phyloP scores from a whole-genome alignment of 2,113 vertebrate genomes.

The Noturus placidus region DNA sequence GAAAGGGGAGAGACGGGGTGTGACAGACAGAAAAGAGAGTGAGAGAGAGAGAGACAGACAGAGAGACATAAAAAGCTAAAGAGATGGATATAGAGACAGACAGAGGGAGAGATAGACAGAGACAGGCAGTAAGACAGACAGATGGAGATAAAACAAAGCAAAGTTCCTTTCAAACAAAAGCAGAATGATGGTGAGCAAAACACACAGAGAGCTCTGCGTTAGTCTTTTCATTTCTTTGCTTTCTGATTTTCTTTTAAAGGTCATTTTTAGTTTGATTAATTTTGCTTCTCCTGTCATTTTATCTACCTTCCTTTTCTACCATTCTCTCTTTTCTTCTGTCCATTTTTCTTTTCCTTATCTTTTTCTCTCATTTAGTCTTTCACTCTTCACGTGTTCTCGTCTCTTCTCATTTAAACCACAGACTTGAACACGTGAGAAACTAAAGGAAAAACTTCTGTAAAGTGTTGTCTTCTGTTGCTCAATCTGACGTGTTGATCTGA shows the following conservation, averaged over 20 bases:
- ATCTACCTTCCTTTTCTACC: too few relatives aligned
- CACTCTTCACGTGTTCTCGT: too few relatives aligned
- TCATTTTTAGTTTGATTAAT: not conserved
- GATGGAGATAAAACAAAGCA: conserved; percentile 58
- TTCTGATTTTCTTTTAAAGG: not conserved
- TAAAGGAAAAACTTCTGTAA: too few relatives aligned
- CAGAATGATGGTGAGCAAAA: conserved; percentile 60
- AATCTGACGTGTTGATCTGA: too few relatives aligned
- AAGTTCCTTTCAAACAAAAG: conserved; percentile 67
- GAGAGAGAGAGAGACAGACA: not conserved
- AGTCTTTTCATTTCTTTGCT: not conserved
- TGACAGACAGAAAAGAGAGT: not conserved
- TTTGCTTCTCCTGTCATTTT: not conserved
- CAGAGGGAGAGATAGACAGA: not conserved
- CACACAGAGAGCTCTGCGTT: conserved; percentile 2
- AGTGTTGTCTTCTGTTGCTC: too few relatives aligned
- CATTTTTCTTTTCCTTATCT: too few relatives aligned
- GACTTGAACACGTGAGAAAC: not conserved
- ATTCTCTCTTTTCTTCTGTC: too few relatives aligned
- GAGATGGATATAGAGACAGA: too few relatives aligned
- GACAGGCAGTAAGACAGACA: too few relatives aligned
- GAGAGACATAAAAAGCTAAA: not conserved
- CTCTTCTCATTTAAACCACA: too few relatives aligned
- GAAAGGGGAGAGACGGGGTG: not conserved
- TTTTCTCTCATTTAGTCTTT: too few relatives aligned